These are phyloP conservation scores for Parus major DNA, from an alignment of 2,113 vertebrate genomes.

Conservation along the genomic window DNA sequence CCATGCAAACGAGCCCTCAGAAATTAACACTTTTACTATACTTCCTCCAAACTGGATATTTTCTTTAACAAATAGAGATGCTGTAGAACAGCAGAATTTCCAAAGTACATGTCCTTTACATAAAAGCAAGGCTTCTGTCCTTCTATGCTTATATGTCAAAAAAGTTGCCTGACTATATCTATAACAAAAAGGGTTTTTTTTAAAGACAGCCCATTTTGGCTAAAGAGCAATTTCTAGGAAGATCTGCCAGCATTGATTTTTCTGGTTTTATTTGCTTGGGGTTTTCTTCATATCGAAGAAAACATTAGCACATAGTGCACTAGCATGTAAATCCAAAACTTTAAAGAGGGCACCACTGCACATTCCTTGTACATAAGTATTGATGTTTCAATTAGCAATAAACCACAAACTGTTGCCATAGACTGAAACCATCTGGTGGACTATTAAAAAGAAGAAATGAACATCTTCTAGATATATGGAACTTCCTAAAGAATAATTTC, in stretches of 20 bases:
- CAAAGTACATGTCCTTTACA: not conserved
- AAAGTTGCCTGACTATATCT: not conserved
- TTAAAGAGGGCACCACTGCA: not conserved
- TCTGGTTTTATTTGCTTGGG: not conserved
- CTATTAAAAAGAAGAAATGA: not conserved
- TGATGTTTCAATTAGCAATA: conserved; percentile 58
- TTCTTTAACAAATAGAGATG: not conserved
- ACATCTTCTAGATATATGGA: not conserved
- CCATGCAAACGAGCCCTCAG: not conserved
- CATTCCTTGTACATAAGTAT: not conserved
- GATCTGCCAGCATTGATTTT: not conserved
- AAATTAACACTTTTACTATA: not conserved
- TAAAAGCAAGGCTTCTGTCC: not conserved
- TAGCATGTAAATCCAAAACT: not conserved
- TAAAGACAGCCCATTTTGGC: not conserved
- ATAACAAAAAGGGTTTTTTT: not conserved
- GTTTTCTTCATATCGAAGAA: not conserved
- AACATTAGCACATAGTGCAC: not conserved
- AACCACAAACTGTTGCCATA: conserved; percentile 29
- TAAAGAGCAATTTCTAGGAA: not conserved
- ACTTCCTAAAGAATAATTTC: conserved; percentile 52
- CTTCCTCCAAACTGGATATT: not conserved
- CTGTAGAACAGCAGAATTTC: not conserved
- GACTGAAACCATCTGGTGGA: conserved; percentile 47
- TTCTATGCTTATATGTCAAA: not conserved